phyloP scores from a whole-genome alignment of 2,888 invertebrate genomes.

The Stenodema calcarata region DNA sequence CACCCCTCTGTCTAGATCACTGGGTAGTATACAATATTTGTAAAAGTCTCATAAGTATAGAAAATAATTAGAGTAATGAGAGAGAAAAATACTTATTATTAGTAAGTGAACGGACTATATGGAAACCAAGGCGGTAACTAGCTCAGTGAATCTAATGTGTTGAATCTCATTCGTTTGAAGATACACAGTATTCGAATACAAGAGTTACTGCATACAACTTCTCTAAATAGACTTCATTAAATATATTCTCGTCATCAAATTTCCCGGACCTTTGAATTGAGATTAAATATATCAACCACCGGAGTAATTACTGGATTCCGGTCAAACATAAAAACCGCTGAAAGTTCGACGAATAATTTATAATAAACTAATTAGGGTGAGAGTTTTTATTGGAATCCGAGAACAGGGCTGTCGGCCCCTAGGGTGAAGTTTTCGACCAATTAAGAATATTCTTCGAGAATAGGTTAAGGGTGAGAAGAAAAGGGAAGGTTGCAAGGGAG shows the following conservation, averaged over 20 bases:
- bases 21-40: no score
- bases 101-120: no score
- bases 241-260: neutral
- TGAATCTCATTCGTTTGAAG: no score
- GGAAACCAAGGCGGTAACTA: no score
- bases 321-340: neutral
- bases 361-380: neutral
- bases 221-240: no score
- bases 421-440: neutral
- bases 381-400: neutral
- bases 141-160: no score
- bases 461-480: neutral
- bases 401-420: neutral
- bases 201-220: no score
- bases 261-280: neutral
- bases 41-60: no score
- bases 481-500: neutral
- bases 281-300: neutral
- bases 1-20: no score
- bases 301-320: neutral
- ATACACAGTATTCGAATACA: no score
- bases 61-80: no score
- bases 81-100: no score
- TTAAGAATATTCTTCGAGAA: neutral
- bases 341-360: constrained; percentile 10